These are phyloP conservation scores for Urophycis tenuis DNA, from an alignment of 2,797 vertebrate genomes.

Conservation along the genomic window DNA sequence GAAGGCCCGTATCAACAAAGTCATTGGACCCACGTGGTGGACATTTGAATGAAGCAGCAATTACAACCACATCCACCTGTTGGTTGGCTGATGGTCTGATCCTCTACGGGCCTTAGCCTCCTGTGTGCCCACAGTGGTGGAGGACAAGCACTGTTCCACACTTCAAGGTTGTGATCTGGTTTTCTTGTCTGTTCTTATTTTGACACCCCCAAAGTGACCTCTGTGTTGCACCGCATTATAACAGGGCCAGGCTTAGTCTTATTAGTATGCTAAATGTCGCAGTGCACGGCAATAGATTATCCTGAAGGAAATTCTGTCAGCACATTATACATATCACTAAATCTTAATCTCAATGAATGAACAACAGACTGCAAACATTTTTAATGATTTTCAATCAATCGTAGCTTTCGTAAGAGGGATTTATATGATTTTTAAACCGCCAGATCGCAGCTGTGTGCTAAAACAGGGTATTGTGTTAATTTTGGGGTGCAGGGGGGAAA, in stretches of 20 bases:
- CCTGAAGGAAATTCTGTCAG: neutral
- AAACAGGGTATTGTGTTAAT: slow-evolving; percentile 47
- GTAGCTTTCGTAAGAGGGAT: neutral
- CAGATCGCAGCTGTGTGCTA: slow-evolving; percentile 15
- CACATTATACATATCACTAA: neutral
- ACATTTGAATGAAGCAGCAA: slow-evolving; percentile 32
- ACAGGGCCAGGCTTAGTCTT: neutral
- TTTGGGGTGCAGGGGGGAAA: slow-evolving; percentile 47
- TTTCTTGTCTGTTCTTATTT: neutral
- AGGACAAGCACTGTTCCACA: neutral
- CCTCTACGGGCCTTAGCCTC: neutral
- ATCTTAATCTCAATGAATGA: neutral
- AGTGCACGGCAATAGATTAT: neutral
- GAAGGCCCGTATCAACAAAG: slow-evolving; percentile 8
- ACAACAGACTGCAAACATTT: neutral
- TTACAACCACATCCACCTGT: slow-evolving; percentile 48
- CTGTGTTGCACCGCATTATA: neutral
- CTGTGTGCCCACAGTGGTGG: neutral
- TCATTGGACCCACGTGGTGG: slow-evolving; percentile 35
- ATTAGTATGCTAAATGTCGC: neutral
- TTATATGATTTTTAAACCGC: neutral
- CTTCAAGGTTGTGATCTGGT: neutral
- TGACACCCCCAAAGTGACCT: neutral
- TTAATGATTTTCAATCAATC: neutral
- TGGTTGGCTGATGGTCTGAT: slow-evolving; percentile 23